phyloP scores from a whole-genome alignment of 2,113 vertebrate species.

The Ictalurus furcatus region DNA sequence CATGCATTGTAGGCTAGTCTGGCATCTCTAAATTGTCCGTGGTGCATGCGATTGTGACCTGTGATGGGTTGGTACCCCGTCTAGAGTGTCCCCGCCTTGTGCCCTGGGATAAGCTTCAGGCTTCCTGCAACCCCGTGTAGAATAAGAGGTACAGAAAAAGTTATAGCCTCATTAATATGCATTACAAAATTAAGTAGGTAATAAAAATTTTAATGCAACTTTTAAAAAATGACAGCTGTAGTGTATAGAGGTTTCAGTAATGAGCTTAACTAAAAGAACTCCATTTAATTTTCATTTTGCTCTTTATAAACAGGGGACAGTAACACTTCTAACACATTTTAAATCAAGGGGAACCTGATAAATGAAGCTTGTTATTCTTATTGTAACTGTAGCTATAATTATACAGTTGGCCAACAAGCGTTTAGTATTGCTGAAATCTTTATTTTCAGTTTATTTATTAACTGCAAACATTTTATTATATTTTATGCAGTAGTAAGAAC shows the following conservation, averaged over 20 bases:
- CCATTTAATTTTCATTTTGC: not conserved
- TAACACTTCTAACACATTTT: no score
- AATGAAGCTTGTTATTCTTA: not conserved
- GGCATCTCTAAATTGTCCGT: no score
- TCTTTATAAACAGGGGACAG: not conserved
- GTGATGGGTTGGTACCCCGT: no score
- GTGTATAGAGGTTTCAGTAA: no score
- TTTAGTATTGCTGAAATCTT: not conserved
- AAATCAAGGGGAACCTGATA: not conserved
- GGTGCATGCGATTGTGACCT: no score
- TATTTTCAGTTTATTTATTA: not conserved
- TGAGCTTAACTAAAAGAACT: no score
- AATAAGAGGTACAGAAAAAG: not conserved
- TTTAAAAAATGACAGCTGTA: not conserved
- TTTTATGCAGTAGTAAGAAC: not conserved
- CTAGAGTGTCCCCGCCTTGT: no score
- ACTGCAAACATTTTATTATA: not conserved
- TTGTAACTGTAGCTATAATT: not conserved
- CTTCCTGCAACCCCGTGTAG: no score
- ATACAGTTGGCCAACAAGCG: no score
- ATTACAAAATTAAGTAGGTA: not conserved
- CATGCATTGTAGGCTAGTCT: no score
- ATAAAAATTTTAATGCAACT: not conserved
- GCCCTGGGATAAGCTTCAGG: no score
- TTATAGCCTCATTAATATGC: not conserved